Conservation (phyloP, 1,140 invertebrate species). For the Polypedilum pembai region DNA sequence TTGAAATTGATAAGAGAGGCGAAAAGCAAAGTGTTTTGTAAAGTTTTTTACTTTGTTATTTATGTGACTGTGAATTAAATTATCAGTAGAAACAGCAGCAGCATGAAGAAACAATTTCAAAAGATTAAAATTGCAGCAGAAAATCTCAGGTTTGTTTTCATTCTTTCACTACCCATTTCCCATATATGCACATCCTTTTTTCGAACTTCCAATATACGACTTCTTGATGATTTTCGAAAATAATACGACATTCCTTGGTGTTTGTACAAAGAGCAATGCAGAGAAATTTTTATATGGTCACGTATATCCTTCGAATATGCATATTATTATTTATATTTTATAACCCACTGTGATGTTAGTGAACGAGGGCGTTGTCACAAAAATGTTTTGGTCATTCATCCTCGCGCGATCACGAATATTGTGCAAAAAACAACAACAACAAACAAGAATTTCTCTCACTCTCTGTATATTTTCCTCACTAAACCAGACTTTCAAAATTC, state of each 20-base stretch:
- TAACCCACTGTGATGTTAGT: too few relatives aligned
- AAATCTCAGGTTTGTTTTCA: constrained; percentile 35
- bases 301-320: too few relatives aligned
- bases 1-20: not conserved
- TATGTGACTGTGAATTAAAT: constrained; percentile 9
- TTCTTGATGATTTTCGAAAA: not conserved
- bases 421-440: too few relatives aligned
- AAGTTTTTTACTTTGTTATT: constrained; percentile 11
- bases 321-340: too few relatives aligned
- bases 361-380: too few relatives aligned
- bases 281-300: too few relatives aligned
- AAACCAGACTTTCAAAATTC: not conserved
- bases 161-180: not conserved
- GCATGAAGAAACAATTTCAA: constrained; percentile 44
- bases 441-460: too few relatives aligned
- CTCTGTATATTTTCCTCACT: too few relatives aligned
- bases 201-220: not conserved
- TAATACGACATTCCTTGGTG: not conserved
- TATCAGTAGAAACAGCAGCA: constrained; percentile 35
- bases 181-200: not conserved
- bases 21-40: constrained; percentile 9
- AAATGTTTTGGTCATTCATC: too few relatives aligned
- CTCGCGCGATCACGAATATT: too few relatives aligned
- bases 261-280: not conserved
- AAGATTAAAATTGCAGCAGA: constrained; percentile 45